Evolutionary conservation across 2,113 vertebrate species (phyloP), one percentile per base, ranked within the genome.

Genomic region (Pionites leucogaster): DNA sequence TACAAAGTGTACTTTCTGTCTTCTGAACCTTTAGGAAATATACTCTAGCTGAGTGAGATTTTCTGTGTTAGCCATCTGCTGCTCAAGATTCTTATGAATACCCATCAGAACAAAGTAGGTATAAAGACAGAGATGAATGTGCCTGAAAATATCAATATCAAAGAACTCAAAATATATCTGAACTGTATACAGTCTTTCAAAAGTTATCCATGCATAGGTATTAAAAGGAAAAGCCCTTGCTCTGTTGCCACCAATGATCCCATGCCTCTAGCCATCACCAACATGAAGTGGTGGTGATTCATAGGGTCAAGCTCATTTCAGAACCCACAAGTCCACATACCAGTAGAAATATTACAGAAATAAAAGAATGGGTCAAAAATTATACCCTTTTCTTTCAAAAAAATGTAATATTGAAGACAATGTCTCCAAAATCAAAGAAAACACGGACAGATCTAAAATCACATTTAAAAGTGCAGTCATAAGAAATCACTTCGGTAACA

Each of bases 391-490:
- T 71, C 13, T 42, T 75, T 47, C 11, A 2, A 11, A 70, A 41
- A 74, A 53, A 46, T 4, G 4, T 44, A 47, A 57, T 22, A 37
- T 31, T 77, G 57, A 70, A 92, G 39, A 72, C n/a, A 88, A 10
- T 41, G 41, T 46, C 94, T 94, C 62, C 52, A 93, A 88, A 94
- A 93, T 57, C 59, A 88, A 79, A 76, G 59, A 72, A 12, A 55
- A 65, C 14, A 70, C 9, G 44, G 28, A 49, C 14, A 60, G 35
- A 46, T 23, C 44, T 53, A 67, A 91, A 81, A 83, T 46, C 55
- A 70, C 11, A 46, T 16, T 50, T 37, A 29, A 80, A 70, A 39
- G 11, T 15, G 12, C 12, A 79, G 37, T 62, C 53, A 14, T 4
- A 85, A 85, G 22, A 88, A 80, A 59, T 63, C 11, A 31, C n/a